Base-by-base conservation (phyloP, 2,797 vertebrate species). In the Liparis tanakae region DNA sequence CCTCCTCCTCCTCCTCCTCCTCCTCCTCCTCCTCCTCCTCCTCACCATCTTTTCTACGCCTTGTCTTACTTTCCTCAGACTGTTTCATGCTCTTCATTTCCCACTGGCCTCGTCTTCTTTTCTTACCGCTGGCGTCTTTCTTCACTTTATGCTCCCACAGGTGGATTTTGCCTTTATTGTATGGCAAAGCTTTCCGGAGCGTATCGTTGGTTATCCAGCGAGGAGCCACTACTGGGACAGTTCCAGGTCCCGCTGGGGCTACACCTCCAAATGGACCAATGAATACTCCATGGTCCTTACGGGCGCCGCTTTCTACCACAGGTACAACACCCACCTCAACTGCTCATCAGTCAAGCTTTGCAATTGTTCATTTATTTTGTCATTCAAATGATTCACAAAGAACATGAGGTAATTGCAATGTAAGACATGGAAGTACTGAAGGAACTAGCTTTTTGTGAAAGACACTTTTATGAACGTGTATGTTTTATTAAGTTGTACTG, bases 121-220 rank as follows among this genome's bases (percentile, higher is more conserved):
- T 39, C n/a, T 25, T 12, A 18, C 34, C 37, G 53, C n/a, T 12
- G 15, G 4, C 7, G 4, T 62, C 12, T 57, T 12, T 50, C 22
- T 22, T 22, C 62, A 18, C 10, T 68, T 20, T 57, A 39, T 76
- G 25, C 57, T 70, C 56, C 67, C 56, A 14, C 91, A 98, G 97
- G 95, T 98, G 86, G 96, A 98, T 76, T 98, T 98, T 67, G 97
- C 96, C 84, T 98, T 98, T 15, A 80, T 76, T 6, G 96, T 97
- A 65, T 98, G 97, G 97, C 94, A 94, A 82, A 97, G 92, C 88
- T 98, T 98, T 81, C 97, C 97, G 0, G 95, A 97, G 75, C 94
- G 96, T 20, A 95, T 98, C 22, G 96, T 98, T 37, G 97, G 97
- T 67, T 98, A 97, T 82, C 92, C 94, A 2, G 89, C 95, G 0